A percentile compares a stretch with the other conserved stretches of the same genome.
Evolutionary conservation across 2,113 vertebrate species (phyloP).

Genomic region (Todiramphus chloris): DNA sequence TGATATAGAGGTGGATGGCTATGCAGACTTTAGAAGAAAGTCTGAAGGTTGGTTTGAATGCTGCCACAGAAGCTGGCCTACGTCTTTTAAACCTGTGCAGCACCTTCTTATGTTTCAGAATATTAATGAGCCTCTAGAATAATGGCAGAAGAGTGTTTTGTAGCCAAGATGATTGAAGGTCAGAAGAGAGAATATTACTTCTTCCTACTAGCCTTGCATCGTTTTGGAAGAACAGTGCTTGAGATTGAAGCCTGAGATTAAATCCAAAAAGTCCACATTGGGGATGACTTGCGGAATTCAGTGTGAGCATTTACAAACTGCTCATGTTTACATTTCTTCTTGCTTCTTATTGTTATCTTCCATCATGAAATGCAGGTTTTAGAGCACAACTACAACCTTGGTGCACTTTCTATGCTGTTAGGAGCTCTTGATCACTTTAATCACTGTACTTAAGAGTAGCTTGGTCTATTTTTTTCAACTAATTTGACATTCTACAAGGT

Average conservation of each 20-base stretch:
- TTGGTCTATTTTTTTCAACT: slow-evolving; percentile 36
- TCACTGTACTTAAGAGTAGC: slow-evolving; percentile 15
- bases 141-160: background rate
- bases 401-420: background rate
- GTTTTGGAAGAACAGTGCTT: background rate
- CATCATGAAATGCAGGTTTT: background rate
- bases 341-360: background rate
- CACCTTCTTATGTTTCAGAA: background rate
- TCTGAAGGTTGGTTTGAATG: background rate
- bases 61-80: background rate
- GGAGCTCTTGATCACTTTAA: slow-evolving; percentile 47
- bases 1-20: background rate
- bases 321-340: background rate
- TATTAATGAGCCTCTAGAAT: background rate
- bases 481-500: slow-evolving; percentile 32
- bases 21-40: background rate
- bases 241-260: background rate
- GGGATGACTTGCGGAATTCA: background rate
- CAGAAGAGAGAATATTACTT: background rate
- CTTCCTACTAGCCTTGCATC: background rate
- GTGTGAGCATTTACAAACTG: background rate
- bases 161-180: background rate
- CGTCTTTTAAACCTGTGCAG: background rate
- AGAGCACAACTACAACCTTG: background rate
- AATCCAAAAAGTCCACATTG: background rate